phyloP scores from a whole-genome alignment of 2,888 invertebrate species.

The Seira musarum region DNA sequence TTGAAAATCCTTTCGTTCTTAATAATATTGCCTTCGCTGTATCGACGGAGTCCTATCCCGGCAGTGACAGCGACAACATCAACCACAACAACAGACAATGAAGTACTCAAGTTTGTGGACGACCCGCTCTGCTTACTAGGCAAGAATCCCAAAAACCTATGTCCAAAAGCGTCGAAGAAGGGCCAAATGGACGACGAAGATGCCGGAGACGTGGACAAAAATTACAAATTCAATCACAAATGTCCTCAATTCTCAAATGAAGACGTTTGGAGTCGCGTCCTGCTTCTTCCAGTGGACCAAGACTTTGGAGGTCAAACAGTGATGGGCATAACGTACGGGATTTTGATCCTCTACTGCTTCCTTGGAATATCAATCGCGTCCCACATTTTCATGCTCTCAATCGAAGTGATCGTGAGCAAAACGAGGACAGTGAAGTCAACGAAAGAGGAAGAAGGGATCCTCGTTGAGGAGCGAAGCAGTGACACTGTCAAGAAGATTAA shows the following conservation, averaged over 20 bases:
- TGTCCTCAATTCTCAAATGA: slow-evolving; percentile 73
- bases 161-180: too few relatives aligned
- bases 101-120: too few relatives aligned
- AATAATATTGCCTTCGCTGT: too few relatives aligned
- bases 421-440: slow-evolving; percentile 70
- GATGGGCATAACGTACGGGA: slow-evolving; percentile 73
- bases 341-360: slow-evolving; percentile 75
- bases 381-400: slow-evolving; percentile 76
- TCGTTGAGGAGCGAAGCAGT: slow-evolving; percentile 72
- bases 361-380: slow-evolving; percentile 76
- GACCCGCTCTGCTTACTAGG: too few relatives aligned
- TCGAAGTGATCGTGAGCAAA: slow-evolving; percentile 75
- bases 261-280: slow-evolving; percentile 73
- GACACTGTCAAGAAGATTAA: slow-evolving; percentile 72
- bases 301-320: not conserved
- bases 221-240: slow-evolving; percentile 58
- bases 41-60: too few relatives aligned
- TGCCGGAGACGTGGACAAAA: not conserved
- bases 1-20: too few relatives aligned
- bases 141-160: too few relatives aligned
- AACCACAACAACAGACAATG: too few relatives aligned
- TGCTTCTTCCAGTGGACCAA: slow-evolving; percentile 40
- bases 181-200: too few relatives aligned
- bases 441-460: slow-evolving; percentile 69
- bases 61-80: too few relatives aligned